Conservation (phyloP, 2,113 vertebrate species). For the Chloropsis hardwickii region DNA sequence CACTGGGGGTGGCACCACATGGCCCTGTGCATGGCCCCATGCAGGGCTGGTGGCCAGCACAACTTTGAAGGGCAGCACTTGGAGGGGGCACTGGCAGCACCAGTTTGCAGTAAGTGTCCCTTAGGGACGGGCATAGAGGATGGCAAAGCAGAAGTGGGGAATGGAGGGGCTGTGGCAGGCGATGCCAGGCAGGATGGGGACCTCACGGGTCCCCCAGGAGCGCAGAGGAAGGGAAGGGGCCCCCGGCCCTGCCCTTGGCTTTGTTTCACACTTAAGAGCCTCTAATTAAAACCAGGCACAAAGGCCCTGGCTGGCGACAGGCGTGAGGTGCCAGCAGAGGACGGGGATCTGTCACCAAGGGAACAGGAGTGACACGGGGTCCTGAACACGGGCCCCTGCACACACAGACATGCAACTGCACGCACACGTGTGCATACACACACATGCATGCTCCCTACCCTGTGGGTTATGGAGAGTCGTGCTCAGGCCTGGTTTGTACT, state of each 20-base stretch:
- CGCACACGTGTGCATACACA: too few species aligned
- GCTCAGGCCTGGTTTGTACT: not conserved
- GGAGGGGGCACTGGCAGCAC: not conserved
- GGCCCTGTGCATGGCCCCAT: rapidly evolving
- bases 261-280: slow-evolving; percentile 61
- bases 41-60: not conserved
- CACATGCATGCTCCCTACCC: not conserved
- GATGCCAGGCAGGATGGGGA: rapidly evolving
- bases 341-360: slow-evolving; percentile 30
- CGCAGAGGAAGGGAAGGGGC: not conserved
- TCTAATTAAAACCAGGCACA: slow-evolving; percentile 66
- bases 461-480: too few species aligned
- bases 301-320: not conserved
- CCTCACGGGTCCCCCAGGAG: not conserved
- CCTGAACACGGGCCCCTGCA: rapidly evolving
- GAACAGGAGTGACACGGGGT: not conserved
- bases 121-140: not conserved
- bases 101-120: not conserved
- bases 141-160: rapidly evolving
- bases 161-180: rapidly evolving
- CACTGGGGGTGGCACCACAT: rapidly evolving
- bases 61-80: not conserved
- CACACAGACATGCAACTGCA: rapidly evolving
- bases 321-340: not conserved
- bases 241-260: not conserved